Base-by-base conservation (phyloP, 2,113 vertebrate genomes). In the Rhabdornis inornatus region DNA sequence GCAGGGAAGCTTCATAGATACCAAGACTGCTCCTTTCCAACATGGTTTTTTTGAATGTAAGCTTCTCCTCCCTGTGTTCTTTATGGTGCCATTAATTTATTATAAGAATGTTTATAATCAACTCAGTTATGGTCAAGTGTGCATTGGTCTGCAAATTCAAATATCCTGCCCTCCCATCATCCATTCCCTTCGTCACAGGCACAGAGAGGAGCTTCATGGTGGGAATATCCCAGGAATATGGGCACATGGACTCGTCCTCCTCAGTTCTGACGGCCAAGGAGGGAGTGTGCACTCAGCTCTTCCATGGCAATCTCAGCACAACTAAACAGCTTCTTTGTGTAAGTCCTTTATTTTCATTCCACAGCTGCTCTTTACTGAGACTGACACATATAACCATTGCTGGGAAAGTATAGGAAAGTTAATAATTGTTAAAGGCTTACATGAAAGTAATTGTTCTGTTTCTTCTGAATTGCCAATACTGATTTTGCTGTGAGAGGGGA, bases 361-460 rank as follows among this genome's bases (percentile, higher is more conserved):
- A 76, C 94, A 95, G 85, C 88, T 96, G 95, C 90, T 96, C 90
- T 60, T 91, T 60, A 47, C 93, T 74, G 75, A 88, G 87, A 40
- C 90, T 92, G 86, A 69, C 75, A 81, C 91, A 60, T 65, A 88
- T 33, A 95, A 90, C 61, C 42, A 53, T 78, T 69, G 60, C 85
- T 89, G 89, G 85, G 27, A 52, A 96, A 96, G 92, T 74, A 74
- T 56, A 77, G 64, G 85, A 83, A 95, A 95, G 92, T 95, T 96
- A 96, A 87, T 94, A 97, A 97, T 96, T 95, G 93, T 95, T 97
- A 93, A 92, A 96, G 93, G 92, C 93, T 95, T 96, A 95, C 86
- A 94, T 4, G 52, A 93, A 95, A 91, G 95, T 92, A 96, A 96
- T 96, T 87, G 90, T 93, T 96, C 92, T 92, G 23, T 89, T 96